Base-by-base conservation (phyloP, 2,888 invertebrate species). In the Mesoligia furuncula region DNA sequence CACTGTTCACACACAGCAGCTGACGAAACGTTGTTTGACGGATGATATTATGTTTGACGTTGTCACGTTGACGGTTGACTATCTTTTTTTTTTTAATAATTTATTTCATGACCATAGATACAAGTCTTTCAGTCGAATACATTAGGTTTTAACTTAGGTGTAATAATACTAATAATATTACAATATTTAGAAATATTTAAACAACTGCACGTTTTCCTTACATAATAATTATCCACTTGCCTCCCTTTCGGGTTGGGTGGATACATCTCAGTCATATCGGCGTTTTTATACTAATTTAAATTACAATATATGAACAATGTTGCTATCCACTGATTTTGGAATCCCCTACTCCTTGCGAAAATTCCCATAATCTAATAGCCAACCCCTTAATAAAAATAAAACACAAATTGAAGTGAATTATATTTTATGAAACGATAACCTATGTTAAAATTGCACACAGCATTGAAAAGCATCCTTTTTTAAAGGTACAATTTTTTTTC, bases 271-370 rank as follows among this genome's bases (percentile, higher is more conserved):
- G n/a, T n/a, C n/a, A n/a, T n/a, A n/a, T n/a, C n/a, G n/a, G n/a
- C n/a, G n/a, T n/a, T n/a, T n/a, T n/a, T n/a, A n/a, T n/a, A n/a
- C n/a, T n/a, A n/a, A n/a, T n/a, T n/a, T n/a, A n/a, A n/a, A n/a
- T n/a, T n/a, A n/a, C n/a, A n/a, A n/a, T n/a, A n/a, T 36, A 36
- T 36, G 36, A 2, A 36, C 3, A 72, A 51, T 73, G 73, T 73
- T 51, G 15, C 57, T 42, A 74, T 57, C 15, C 15, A 20, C 42
- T 31, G 3, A 54, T 42, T 73, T 5, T 31, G 5, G 4, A 31
- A 54, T 73, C 24, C 17, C 1, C 2, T 17, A n/a, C 31, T 13
- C 4, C 15, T 24, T 31, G 24, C 17, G 24, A 64, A 71, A 59
- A 17, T n/a, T 20, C 7, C 51, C 20, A 0, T 24, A 24, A 24